Base-by-base conservation (phyloP, 2,797 vertebrate genomes). In the Leuciscus waleckii region DNA sequence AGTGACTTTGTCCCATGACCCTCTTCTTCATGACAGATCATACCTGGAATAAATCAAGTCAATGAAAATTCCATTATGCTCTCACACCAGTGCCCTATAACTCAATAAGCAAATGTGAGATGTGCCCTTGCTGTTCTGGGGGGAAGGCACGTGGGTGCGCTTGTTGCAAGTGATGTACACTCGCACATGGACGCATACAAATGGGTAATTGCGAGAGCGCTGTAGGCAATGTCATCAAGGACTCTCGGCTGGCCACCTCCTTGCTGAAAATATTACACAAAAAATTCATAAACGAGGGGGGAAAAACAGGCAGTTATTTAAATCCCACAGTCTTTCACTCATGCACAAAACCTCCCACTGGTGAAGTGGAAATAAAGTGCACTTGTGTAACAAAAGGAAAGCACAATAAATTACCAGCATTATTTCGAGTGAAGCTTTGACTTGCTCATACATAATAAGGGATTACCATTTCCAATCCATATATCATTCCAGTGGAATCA, bases 401-500 rank as follows among this genome's bases (percentile, higher is more conserved):
- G 92, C 91, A 92, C 88, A 86, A 94, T 93, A 92, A 92, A 94
- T 95, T 90, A 92, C 82, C 19, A 32, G 87, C 85, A 88, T 88
- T 90, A 88, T 89, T 91, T 73, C 88, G 87, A 84, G 81, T 87
- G 87, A 90, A 87, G 32, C 71, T 87, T 90, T 88, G 87, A 79
- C 71, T 88, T 87, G 79, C 86, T 87, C 91, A 92, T 93, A 91
- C 90, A 91, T 93, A 94, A 92, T 79, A 49, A 83, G 86, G 90
- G 90, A 93, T 94, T 92, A 93, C 92, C 86, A 88, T 92, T 90
- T 90, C 83, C 78, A 80, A 90, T 91, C 86, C 92, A 93, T 94
- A 92, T 89, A 92, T 92, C 91, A 93, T 65, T 85, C 69, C 58
- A 70, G 73, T 69, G 83, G 84, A 90, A 90, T 79, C 83, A 83